Base-by-base conservation (phyloP, 2,888 invertebrate genomes). In the Drosophila falleni region DNA sequence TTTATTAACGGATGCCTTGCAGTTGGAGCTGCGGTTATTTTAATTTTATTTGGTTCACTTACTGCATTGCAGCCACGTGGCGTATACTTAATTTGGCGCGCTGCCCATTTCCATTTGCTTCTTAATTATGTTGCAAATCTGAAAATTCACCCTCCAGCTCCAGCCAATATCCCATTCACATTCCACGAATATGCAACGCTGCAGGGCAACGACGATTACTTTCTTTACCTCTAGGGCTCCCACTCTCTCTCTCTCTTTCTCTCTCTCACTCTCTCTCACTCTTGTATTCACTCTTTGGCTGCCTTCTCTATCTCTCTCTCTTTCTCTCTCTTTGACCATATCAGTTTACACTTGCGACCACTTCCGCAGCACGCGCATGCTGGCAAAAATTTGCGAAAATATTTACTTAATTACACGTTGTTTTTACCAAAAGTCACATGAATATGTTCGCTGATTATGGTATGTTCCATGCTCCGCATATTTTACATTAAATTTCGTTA, bases 111-210 rank as follows among this genome's bases (percentile, higher is more conserved):
- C 41, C 71, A 67, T 44, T 64, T 54, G 65, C 78, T 51, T 68
- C 80, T 80, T 80, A 80, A 80, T 80, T 80, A 80, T 78, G 68
- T 66, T 54, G 65, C 63, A 71, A 79, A 79, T 77, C 74, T 67
- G 71, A 55, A 62, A 60, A 64, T 61, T 46, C 42, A 5, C 29
- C 29, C 8, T 29, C 8, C 29, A 29, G 29, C 29, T 26, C 15
- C 49, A 42, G 47, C 41, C 55, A 66, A 55, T 42, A 56, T 46
- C 37, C 65, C 63, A 63, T 56, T 60, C 60, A 33, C 63, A 72
- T 77, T 53, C 66, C 61, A 51, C 50, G 66, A 60, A 70, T 74
- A 66, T 65, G 55, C 78, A 19, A 19, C 19, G 19, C 19, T 19
- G 19, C 19, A 19, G 19, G 19, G 19, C 19, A 19, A 19, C 19